Percentiles rank a stretch among this genome's conserved stretches.
Conservation (phyloP, 2,797 vertebrate genomes). For the Cephalopachus bancanus region DNA sequence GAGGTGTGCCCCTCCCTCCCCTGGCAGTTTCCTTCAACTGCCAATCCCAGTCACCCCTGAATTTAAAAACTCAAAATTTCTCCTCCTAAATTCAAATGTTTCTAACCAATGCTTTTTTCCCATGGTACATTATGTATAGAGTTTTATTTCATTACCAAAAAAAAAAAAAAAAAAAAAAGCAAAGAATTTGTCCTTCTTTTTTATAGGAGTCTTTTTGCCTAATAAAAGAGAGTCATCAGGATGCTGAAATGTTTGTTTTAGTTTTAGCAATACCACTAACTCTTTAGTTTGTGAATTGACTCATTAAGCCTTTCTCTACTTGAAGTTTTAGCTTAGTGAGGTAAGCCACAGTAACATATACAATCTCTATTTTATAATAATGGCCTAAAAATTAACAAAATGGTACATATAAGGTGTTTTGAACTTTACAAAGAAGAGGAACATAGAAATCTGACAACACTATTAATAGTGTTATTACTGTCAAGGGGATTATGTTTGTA, state of each 20-base stretch:
- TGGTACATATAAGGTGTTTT: background rate
- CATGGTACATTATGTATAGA: background rate
- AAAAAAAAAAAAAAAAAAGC: background rate
- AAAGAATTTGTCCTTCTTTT: slow-evolving; percentile 38
- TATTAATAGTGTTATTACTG: slow-evolving; percentile 19
- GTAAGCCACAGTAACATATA: slow-evolving; percentile 12
- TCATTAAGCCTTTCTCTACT: background rate
- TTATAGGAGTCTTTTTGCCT: background rate
- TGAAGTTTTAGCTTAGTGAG: slow-evolving; percentile 52
- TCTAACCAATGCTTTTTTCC: background rate
- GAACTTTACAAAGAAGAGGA: slow-evolving; percentile 33
- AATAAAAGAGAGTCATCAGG: background rate
- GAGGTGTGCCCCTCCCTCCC: too few relatives aligned
- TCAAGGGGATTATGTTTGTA: slow-evolving; percentile 41
- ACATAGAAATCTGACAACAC: slow-evolving; percentile 24
- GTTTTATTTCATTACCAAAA: background rate
- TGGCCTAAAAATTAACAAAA: slow-evolving; percentile 44
- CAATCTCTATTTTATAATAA: slow-evolving; percentile 35
- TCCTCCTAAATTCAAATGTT: slow-evolving; percentile 20
- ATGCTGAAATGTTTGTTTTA: slow-evolving; percentile 32
- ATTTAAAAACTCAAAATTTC: slow-evolving; percentile 40
- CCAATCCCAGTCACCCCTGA: too few relatives aligned
- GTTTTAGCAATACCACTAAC: background rate
- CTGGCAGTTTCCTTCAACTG: too few relatives aligned
- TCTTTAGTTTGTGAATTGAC: slow-evolving; percentile 33